Conservation (phyloP, 2,888 invertebrate species). For the Calameuta filiformis region DNA sequence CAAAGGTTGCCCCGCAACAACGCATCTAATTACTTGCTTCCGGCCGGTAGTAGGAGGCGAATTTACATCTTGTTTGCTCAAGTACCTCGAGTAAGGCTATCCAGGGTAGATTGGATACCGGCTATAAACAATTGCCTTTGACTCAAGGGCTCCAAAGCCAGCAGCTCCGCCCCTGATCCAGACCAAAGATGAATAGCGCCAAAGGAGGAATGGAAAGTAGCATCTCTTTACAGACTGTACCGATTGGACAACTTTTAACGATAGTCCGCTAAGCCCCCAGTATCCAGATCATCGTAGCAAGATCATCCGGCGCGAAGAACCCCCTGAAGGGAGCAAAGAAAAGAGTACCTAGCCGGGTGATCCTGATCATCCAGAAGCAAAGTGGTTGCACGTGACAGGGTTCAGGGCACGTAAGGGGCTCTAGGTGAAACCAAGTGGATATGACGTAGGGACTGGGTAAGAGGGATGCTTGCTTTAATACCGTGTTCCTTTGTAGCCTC, state of each 20-base stretch:
- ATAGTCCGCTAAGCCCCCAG: not conserved
- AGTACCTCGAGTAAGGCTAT: slow-evolving; percentile 48
- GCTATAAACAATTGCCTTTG: slow-evolving; percentile 50
- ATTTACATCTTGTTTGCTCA: slow-evolving; percentile 63
- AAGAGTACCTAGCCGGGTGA: not conserved
- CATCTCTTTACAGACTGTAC: not conserved
- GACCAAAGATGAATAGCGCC: not conserved
- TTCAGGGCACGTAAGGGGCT: not conserved
- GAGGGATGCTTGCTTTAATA: not conserved
- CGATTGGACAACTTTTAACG: not conserved
- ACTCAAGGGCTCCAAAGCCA: slow-evolving; percentile 37
- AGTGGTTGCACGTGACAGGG: not conserved
- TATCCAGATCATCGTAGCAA: not conserved
- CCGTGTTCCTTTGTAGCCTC: not conserved
- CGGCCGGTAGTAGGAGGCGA: slow-evolving; percentile 43
- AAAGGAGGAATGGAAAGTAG: not conserved
- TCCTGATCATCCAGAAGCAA: not conserved
- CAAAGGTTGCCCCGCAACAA: slow-evolving; percentile 61
- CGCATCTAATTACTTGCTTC: slow-evolving; percentile 63
- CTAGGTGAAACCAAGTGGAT: not conserved
- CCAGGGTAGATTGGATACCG: slow-evolving; percentile 33
- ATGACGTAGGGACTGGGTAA: not conserved
- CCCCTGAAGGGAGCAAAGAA: too few species aligned
- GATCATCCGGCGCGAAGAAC: not conserved
- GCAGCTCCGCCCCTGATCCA: slow-evolving; percentile 19